These are phyloP conservation scores for Poecilia gillii DNA, from an alignment of 2,797 vertebrate species.

Conservation along the genomic window DNA sequence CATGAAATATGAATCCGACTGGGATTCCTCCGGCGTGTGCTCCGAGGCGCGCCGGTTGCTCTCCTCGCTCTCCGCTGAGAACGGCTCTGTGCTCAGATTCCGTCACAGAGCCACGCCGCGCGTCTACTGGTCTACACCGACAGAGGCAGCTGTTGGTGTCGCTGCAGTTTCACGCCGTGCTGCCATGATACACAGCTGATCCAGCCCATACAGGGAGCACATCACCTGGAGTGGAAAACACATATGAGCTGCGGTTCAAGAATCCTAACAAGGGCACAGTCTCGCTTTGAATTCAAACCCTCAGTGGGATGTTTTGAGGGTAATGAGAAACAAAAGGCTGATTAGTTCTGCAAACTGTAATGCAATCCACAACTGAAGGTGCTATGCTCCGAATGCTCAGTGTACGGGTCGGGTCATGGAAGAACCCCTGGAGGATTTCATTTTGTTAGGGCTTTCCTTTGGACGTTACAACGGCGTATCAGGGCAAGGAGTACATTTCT, in stretches of 20 bases:
- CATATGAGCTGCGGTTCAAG: neutral
- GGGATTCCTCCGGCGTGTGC: neutral
- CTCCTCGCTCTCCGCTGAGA: neutral
- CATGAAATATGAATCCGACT: neutral
- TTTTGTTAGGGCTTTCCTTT: constrained; percentile 1
- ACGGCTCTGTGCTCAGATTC: neutral
- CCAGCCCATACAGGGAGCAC: neutral
- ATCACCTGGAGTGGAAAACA: neutral
- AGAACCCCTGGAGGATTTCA: neutral
- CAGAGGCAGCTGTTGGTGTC: neutral
- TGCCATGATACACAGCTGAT: neutral
- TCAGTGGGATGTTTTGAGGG: neutral
- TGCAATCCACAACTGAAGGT: neutral
- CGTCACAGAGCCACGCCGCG: neutral
- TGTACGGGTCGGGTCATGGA: neutral
- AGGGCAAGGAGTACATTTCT: too few relatives aligned
- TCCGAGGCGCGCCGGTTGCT: too few relatives aligned
- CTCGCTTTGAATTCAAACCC: neutral
- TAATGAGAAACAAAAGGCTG: neutral
- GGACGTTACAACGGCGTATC: neutral
- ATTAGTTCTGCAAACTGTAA: neutral
- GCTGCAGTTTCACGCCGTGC: neutral
- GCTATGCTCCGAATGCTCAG: neutral
- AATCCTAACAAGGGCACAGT: neutral
- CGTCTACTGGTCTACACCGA: neutral